phyloP scores from a whole-genome alignment of 2,113 vertebrate species.

The Xenopus borealis region DNA sequence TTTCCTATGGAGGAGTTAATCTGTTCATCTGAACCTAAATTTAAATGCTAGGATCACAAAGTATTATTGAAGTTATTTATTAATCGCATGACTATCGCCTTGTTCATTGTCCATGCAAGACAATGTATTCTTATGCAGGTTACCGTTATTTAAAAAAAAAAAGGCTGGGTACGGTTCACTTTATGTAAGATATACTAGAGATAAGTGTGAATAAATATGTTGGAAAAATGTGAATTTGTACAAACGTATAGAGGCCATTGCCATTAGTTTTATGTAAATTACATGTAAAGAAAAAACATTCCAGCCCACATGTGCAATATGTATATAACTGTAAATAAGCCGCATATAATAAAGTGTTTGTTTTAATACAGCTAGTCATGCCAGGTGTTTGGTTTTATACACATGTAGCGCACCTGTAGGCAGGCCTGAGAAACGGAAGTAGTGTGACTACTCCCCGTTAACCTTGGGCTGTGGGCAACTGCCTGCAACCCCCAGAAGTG shows the following conservation, averaged over 20 bases:
- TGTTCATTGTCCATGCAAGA: conserved; percentile 54
- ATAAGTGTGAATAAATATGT: conserved; percentile 50
- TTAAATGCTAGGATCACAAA: conserved; percentile 59
- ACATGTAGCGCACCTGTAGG: too few relatives aligned
- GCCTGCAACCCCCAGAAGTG: too few relatives aligned
- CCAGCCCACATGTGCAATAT: conserved; percentile 71
- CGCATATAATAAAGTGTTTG: conserved; percentile 72
- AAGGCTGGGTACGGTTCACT: too few relatives aligned
- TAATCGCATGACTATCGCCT: conserved; percentile 68
- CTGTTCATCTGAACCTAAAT: conserved; percentile 48
- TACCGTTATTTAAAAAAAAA: not conserved
- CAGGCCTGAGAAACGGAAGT: too few relatives aligned
- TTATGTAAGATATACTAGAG: conserved; percentile 50
- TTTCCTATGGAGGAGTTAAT: conserved; percentile 3
- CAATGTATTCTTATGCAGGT: conserved; percentile 47
- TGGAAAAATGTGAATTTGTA: conserved; percentile 63
- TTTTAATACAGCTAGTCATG: conserved; percentile 39
- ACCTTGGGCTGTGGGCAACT: too few relatives aligned
- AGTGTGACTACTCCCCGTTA: too few relatives aligned
- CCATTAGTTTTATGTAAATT: conserved; percentile 69
- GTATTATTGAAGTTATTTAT: conserved; percentile 65
- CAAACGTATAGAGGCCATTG: conserved; percentile 64
- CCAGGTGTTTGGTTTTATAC: too few relatives aligned
- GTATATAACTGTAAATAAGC: conserved; percentile 82
- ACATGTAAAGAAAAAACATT: conserved; percentile 68